Conservation (phyloP, 2,888 invertebrate genomes). For the Acanthococcus lagerstroemiae region DNA sequence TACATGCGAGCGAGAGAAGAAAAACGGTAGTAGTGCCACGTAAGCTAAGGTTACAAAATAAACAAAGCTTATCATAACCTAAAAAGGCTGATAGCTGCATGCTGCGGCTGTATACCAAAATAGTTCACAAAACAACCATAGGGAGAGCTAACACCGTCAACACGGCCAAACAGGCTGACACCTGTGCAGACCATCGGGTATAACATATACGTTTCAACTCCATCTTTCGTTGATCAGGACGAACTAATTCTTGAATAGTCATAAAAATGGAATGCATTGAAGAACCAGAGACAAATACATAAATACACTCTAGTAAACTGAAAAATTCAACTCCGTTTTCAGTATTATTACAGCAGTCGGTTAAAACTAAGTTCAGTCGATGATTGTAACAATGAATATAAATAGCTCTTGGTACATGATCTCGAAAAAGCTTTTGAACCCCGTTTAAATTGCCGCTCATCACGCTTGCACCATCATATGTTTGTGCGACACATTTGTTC, state of each 20-base stretch:
- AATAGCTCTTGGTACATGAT: slow-evolving; percentile 19
- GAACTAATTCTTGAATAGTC: no score
- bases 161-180: slow-evolving; percentile 12
- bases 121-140: no score
- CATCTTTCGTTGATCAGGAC: no score
- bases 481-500: slow-evolving; percentile 6
- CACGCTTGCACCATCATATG: slow-evolving; percentile 1
- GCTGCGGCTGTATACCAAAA: no score
- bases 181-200: slow-evolving; percentile 12
- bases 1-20: no score
- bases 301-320: slow-evolving; percentile 9
- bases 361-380: slow-evolving; percentile 9
- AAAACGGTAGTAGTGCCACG: no score
- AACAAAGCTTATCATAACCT: no score
- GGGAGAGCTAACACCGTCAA: no score
- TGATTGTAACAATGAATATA: slow-evolving; percentile 26
- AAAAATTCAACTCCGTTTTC: slow-evolving; percentile 11
- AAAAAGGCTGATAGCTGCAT: no score
- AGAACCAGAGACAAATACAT: no score
- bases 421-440: slow-evolving; percentile 18
- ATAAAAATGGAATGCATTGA: no score
- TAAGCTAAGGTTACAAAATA: no score
- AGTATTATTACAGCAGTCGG: slow-evolving; percentile 14
- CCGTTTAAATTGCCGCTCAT: background rate
- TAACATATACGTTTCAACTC: slow-evolving; percentile 13